Evolutionary conservation across 2,797 vertebrate genomes (phyloP).

Genomic region (Falco concolor): DNA sequence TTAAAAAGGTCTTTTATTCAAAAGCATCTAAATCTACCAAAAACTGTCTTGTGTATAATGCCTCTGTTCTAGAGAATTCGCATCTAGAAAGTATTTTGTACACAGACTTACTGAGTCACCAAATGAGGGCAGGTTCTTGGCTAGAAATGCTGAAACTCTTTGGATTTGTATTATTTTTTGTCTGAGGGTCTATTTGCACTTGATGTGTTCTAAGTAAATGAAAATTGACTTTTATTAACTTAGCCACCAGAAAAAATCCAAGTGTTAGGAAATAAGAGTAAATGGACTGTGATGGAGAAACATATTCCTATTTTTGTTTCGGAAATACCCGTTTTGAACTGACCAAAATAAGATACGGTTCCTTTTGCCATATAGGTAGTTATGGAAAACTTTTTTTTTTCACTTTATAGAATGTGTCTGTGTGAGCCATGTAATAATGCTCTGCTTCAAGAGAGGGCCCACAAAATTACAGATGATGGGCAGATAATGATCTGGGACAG

Average conservation of each 20-base stretch:
- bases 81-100: neutral
- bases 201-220: neutral
- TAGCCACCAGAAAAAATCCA: neutral
- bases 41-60: neutral
- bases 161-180: neutral
- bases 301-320: neutral
- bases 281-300: neutral
- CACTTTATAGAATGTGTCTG: neutral
- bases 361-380: neutral
- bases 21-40: neutral
- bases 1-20: neutral
- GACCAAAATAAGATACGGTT: neutral
- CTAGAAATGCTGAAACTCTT: neutral
- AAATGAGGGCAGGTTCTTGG: neutral
- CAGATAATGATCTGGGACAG: constrained; percentile 48
- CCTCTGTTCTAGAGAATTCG: neutral
- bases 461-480: constrained; percentile 35
- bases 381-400: neutral
- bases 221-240: neutral
- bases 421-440: neutral
- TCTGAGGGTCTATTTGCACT: neutral
- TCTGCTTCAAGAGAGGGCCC: neutral
- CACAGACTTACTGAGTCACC: neutral
- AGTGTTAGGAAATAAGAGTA: neutral
- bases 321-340: neutral